Evolutionary conservation across 2,797 vertebrate genomes (phyloP).

Genomic region (Natrix natrix): DNA sequence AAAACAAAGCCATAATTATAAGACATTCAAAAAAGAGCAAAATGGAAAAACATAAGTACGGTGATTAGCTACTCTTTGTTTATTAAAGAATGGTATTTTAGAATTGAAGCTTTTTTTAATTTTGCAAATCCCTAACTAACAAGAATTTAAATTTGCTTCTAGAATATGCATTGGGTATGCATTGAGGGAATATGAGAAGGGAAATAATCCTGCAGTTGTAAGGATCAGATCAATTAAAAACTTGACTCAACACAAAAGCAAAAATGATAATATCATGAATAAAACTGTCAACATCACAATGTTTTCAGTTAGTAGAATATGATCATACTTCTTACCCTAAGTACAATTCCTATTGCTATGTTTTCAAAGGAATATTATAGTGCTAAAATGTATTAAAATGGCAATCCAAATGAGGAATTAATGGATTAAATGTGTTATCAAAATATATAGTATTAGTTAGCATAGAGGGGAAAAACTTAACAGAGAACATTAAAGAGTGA

Average conservation of each 20-base stretch:
- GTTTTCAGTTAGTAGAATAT: neutral
- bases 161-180: neutral
- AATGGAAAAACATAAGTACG: constrained; percentile 38
- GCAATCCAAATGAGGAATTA: neutral
- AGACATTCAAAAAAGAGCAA: constrained; percentile 12
- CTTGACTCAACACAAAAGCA: neutral
- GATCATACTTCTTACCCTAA: neutral
- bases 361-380: neutral
- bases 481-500: neutral
- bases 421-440: neutral
- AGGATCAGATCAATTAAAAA: neutral
- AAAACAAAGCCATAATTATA: constrained; percentile 65
- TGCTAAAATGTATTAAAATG: neutral
- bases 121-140: neutral
- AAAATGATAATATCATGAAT: neutral
- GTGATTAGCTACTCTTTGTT: constrained; percentile 30
- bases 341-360: neutral
- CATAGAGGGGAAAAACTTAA: neutral
- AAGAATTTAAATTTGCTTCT: neutral
- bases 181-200: neutral
- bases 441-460: neutral
- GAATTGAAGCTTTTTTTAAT: neutral
- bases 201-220: neutral
- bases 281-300: neutral
- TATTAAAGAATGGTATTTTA: constrained; percentile 14